phyloP scores from a whole-genome alignment of 2,797 vertebrate species.

The Acrossocheilus fasciatus region DNA sequence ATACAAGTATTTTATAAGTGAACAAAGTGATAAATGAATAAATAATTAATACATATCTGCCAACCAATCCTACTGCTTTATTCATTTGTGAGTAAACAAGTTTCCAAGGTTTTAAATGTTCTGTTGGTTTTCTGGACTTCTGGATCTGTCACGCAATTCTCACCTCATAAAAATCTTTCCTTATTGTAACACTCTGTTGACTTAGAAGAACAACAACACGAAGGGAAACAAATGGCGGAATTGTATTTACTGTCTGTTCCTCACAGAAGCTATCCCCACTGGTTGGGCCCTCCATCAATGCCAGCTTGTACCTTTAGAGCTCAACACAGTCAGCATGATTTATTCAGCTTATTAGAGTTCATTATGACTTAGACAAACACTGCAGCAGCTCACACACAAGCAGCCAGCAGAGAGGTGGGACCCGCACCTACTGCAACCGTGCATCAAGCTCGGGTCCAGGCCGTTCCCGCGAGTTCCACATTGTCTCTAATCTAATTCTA shows the following conservation, averaged over 20 bases:
- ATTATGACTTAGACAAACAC: slow-evolving; percentile 78
- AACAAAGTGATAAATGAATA: no score
- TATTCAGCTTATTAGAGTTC: slow-evolving; percentile 83
- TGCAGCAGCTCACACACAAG: slow-evolving; percentile 75
- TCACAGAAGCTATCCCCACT: slow-evolving; percentile 40
- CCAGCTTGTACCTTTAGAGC: slow-evolving; percentile 74
- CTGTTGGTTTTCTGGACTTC: not conserved
- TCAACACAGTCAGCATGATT: slow-evolving; percentile 77
- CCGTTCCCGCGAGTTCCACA: slow-evolving; percentile 68
- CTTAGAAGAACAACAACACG: slow-evolving; percentile 24
- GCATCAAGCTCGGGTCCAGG: slow-evolving; percentile 69
- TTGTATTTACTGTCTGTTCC: slow-evolving; percentile 43
- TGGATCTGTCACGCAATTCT: not conserved
- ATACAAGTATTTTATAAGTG: no score
- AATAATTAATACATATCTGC: not conserved
- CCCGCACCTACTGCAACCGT: slow-evolving; percentile 10
- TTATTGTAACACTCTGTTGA: slow-evolving; percentile 32
- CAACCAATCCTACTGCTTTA: not conserved
- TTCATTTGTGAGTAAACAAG: not conserved
- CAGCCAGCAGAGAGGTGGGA: slow-evolving; percentile 41
- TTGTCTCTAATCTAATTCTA: slow-evolving; percentile 86
- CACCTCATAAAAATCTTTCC: not conserved
- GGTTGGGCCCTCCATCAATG: slow-evolving; percentile 76
- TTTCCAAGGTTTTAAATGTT: not conserved
- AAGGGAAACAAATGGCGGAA: not conserved